Conservation (phyloP, 92 coral and sea anemone genomes). For the Parazoanthus atlanticus region DNA sequence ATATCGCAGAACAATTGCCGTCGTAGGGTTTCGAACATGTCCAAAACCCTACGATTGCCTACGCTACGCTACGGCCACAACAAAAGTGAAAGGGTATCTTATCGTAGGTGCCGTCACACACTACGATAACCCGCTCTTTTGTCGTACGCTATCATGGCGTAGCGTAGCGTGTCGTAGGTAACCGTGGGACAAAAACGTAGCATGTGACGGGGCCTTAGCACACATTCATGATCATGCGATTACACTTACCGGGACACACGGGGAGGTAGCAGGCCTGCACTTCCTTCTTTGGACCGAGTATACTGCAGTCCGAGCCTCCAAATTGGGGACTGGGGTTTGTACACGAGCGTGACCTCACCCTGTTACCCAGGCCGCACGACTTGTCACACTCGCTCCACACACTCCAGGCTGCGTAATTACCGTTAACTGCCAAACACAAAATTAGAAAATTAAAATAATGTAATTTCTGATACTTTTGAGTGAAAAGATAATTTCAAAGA, state of each 20-base stretch:
- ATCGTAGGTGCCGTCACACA: no score
- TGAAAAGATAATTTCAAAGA: not conserved
- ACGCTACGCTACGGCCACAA: no score
- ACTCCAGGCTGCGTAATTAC: slow-evolving; percentile 87
- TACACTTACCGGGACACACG: slow-evolving; percentile 85
- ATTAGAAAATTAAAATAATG: not conserved
- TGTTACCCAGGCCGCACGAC: slow-evolving; percentile 79
- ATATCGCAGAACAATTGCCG: no score
- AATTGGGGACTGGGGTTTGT: slow-evolving; percentile 84
- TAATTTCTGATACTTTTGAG: not conserved
- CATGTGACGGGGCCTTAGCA: no score
- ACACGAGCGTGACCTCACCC: slow-evolving; percentile 81
- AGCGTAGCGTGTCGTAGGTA: no score
- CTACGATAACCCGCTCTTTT: no score
- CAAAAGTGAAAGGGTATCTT: no score
- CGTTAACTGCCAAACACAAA: slow-evolving; percentile 61
- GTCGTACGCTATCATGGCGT: no score
- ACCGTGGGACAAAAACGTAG: no score
- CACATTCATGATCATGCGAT: no score
- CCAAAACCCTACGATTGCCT: no score
- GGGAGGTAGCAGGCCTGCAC: slow-evolving; percentile 76
- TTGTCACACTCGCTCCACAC: slow-evolving; percentile 91
- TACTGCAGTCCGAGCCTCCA: slow-evolving; percentile 82
- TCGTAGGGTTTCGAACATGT: no score
- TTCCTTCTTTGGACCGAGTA: slow-evolving; percentile 76